Percentiles rank a stretch among this genome's conserved stretches.
Evolutionary conservation across 2,113 vertebrate species (phyloP).

Genomic region (Semnornis frantzii): DNA sequence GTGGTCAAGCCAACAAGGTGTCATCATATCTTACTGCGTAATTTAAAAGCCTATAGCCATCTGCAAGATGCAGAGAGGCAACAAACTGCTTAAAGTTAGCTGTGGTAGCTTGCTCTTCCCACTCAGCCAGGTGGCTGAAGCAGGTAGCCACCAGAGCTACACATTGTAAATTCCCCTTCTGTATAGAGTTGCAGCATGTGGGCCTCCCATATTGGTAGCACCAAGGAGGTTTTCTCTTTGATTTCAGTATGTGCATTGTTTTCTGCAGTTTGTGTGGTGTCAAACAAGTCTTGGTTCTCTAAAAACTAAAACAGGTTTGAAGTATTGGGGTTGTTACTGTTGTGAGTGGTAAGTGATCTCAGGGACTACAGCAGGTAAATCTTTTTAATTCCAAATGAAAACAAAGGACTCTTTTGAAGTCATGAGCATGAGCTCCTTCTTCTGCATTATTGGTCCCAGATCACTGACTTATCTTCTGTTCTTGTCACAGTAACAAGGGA

Average conservation of each 20-base stretch:
- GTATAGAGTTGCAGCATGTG: background rate
- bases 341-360: background rate
- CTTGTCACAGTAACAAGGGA: slow-evolving; percentile 89
- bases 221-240: background rate
- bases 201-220: background rate
- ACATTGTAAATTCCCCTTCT: background rate
- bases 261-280: background rate
- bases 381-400: background rate
- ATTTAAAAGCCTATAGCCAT: background rate
- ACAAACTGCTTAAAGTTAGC: background rate
- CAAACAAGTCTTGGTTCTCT: background rate
- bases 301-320: background rate
- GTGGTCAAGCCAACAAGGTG: background rate
- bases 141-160: background rate
- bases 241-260: background rate
- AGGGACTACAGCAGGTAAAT: background rate
- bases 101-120: background rate
- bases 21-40: background rate
- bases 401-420: background rate
- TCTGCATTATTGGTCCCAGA: background rate
- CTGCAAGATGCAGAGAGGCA: background rate
- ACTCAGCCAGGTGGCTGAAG: background rate
- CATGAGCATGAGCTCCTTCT: fast-evolving
- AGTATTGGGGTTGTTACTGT: background rate
- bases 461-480: background rate